Conservation (phyloP, 2,113 vertebrate genomes). For the Excalfactoria chinensis region DNA sequence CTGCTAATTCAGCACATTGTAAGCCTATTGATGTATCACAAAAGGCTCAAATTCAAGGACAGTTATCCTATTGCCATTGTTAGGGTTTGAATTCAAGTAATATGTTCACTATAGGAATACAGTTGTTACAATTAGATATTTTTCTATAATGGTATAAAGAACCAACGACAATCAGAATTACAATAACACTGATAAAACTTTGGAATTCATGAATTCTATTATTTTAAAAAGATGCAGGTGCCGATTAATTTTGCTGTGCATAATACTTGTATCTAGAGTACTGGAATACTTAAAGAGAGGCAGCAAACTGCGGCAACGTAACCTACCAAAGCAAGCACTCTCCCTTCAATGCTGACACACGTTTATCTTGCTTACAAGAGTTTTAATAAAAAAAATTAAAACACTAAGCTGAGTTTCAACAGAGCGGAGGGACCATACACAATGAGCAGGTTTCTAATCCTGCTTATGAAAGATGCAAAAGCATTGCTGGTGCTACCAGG, state of each 20-base stretch:
- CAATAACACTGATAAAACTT: constrained; percentile 63
- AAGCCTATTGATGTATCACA: constrained; percentile 99
- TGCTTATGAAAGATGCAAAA: constrained; percentile 73
- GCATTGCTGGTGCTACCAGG: constrained; percentile 21
- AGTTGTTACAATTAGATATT: constrained; percentile 99
- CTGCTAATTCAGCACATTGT: constrained; percentile 99
- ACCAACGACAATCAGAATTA: constrained; percentile 71
- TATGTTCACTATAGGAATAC: constrained; percentile 92
- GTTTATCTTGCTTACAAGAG: constrained; percentile 69
- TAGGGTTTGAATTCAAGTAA: constrained; percentile 88
- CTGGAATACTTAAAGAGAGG: constrained; percentile 40
- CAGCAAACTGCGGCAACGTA: constrained; percentile 19
- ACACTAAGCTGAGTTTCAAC: constrained; percentile 56
- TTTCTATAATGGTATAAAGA: constrained; percentile 83
- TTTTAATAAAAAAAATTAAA: constrained; percentile 78
- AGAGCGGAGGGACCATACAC: constrained; percentile 30
- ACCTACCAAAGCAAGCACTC: constrained; percentile 25
- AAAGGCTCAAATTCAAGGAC: constrained; percentile 94
- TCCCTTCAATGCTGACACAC: not conserved
- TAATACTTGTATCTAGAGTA: constrained; percentile 17
- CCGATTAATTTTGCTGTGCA: constrained; percentile 61
- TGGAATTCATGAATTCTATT: constrained; percentile 61
- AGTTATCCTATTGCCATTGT: constrained; percentile 98
- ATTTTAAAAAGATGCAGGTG: constrained; percentile 70
- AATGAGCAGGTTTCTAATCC: constrained; percentile 63